phyloP scores from a whole-genome alignment of 2,113 vertebrate genomes.

The Centropus unirufus region DNA sequence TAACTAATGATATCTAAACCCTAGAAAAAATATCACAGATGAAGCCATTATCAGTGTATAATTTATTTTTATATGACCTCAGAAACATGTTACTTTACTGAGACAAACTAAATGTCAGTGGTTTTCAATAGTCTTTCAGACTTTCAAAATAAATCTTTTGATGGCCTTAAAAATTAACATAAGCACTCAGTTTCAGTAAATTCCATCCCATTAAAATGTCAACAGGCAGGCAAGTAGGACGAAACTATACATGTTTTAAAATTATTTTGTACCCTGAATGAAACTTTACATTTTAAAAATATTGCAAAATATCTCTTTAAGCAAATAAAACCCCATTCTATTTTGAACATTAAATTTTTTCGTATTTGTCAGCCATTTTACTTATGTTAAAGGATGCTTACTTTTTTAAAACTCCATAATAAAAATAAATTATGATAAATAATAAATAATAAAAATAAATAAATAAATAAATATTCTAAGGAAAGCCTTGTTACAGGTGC shows the following conservation, averaged over 20 bases:
- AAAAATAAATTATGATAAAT: not conserved
- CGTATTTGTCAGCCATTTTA: not conserved
- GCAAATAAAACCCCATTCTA: not conserved
- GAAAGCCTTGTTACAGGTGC: not conserved
- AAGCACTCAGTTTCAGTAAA: not conserved
- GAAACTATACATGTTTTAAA: not conserved
- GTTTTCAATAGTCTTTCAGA: not conserved
- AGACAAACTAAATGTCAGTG: not conserved
- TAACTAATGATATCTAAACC: not conserved
- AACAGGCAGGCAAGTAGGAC: not conserved
- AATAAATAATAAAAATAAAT: not conserved
- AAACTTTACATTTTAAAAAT: not conserved
- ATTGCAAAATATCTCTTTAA: not conserved
- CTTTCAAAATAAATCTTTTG: not conserved
- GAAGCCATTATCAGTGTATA: not conserved
- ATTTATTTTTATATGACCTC: not conserved
- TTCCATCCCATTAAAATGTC: conserved; percentile 2
- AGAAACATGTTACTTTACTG: not conserved
- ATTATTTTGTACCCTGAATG: not conserved
- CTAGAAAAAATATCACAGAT: not conserved
- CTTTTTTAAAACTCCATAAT: not conserved
- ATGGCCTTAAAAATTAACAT: conserved; percentile 4
- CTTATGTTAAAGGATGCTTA: not conserved
- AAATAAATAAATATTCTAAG: not conserved
- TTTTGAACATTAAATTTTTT: not conserved